Evolutionary conservation across 2,797 vertebrate genomes (phyloP).

Genomic region (Sternotherus odoratus): DNA sequence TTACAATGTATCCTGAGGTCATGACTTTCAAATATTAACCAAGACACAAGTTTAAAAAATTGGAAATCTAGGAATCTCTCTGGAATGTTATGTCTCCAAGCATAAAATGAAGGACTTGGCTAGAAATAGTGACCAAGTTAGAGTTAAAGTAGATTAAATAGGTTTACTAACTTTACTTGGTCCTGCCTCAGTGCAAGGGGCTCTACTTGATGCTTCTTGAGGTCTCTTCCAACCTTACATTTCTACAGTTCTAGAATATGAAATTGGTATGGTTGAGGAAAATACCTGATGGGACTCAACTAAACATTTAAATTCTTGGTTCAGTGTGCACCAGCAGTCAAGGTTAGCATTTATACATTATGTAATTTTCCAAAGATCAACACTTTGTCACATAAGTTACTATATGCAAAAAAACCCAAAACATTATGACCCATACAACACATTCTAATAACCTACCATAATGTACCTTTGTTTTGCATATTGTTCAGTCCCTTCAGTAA

Average conservation of each 20-base stretch:
- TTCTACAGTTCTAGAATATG: not conserved
- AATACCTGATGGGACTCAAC: not conserved
- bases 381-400: not conserved
- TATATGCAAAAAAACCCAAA: not conserved
- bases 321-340: not conserved
- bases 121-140: not conserved
- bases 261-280: not conserved
- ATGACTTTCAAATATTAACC: not conserved
- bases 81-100: not conserved
- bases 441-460: not conserved
- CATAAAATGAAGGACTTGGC: not conserved
- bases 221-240: not conserved
- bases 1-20: not conserved
- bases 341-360: not conserved
- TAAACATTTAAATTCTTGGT: not conserved
- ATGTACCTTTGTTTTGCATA: not conserved
- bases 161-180: not conserved
- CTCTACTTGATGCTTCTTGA: not conserved
- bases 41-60: not conserved
- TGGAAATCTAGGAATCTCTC: not conserved
- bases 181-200: not conserved
- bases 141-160: not conserved
- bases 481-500: no score
- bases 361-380: not conserved
- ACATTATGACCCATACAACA: not conserved